A percentile compares a stretch with the other conserved stretches of the same genome.
Evolutionary conservation across 2,797 vertebrate genomes (phyloP).

Genomic region (Pelochelys cantorii): DNA sequence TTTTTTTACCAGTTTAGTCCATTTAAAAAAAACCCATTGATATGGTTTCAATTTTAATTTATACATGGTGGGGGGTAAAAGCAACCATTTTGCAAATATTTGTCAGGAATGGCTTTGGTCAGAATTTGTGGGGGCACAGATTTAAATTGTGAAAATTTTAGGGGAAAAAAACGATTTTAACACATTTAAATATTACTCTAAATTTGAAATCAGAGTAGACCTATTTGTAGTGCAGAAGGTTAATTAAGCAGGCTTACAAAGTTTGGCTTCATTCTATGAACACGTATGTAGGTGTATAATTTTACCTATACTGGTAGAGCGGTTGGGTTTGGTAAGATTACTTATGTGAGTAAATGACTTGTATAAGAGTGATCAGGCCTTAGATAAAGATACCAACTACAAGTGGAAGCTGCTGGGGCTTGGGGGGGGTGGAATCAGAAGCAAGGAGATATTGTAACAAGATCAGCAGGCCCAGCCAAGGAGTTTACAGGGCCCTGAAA

Average conservation of each 20-base stretch:
- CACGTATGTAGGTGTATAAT: conserved; percentile 1
- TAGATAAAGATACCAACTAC: neutral
- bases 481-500: no score
- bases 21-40: neutral
- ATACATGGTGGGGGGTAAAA: no score
- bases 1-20: neutral
- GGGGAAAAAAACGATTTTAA: no score
- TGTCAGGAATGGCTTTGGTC: fast-evolving
- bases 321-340: neutral
- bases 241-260: neutral
- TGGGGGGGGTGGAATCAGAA: neutral
- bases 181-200: neutral
- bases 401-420: neutral
- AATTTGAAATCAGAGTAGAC: neutral
- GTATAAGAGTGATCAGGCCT: neutral
- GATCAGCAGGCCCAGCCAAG: neutral
- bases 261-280: conserved; percentile 51
- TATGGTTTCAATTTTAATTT: neutral
- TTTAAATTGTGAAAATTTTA: neutral
- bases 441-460: neutral
- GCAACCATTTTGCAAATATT: neutral
- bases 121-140: fast-evolving
- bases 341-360: conserved; percentile 34
- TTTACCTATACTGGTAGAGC: neutral
- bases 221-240: fast-evolving